Conservation (phyloP, 2,888 invertebrate species). For the Digitonthophagus gazella region DNA sequence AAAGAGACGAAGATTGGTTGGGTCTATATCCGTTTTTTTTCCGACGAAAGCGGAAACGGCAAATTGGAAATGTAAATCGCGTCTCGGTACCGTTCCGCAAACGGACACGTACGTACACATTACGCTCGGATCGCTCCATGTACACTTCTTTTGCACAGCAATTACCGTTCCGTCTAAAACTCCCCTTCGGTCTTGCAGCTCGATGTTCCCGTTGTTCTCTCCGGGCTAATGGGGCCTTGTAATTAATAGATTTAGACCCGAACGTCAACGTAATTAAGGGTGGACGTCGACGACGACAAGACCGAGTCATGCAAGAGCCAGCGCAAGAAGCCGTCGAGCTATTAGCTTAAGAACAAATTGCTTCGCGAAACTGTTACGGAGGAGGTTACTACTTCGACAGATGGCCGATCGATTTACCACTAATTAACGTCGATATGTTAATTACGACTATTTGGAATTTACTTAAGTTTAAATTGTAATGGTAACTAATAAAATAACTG, state of each 20-base stretch:
- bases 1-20: too few relatives aligned
- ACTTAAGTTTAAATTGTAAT: too few relatives aligned
- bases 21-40: not conserved
- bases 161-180: slow-evolving; percentile 5
- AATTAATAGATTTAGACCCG: slow-evolving; percentile 7
- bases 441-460: too few relatives aligned
- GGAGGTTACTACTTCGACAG: not conserved
- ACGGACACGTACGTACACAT: slow-evolving; percentile 4
- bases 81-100: slow-evolving; percentile 11
- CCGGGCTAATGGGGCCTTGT: not conserved
- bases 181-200: not conserved
- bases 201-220: not conserved
- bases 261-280: slow-evolving; percentile 12
- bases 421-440: not conserved
- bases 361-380: not conserved
- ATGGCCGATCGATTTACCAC: not conserved
- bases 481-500: too few relatives aligned
- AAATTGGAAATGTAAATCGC: slow-evolving; percentile 17
- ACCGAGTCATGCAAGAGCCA: not conserved
- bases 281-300: not conserved
- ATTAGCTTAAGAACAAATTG: not conserved
- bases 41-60: slow-evolving; percentile 11
- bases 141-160: slow-evolving; percentile 4
- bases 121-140: not conserved
- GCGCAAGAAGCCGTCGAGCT: not conserved